Conservation (phyloP, 2,797 vertebrate species). For the Xerus rutilus region DNA sequence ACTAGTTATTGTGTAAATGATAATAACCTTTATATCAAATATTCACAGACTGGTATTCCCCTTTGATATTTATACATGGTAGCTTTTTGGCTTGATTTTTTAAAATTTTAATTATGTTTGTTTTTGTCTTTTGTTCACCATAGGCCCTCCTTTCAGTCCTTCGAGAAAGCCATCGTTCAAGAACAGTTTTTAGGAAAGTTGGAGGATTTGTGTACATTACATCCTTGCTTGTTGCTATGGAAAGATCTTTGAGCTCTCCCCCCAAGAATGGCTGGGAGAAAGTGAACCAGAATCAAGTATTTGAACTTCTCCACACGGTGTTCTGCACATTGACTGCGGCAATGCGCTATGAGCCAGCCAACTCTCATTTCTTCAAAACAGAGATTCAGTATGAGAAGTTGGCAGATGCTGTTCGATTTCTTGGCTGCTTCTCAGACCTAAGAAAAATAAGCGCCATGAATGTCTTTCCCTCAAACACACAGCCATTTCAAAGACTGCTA, state of each 20-base stretch:
- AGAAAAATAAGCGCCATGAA: constrained; percentile 94
- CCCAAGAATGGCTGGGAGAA: constrained; percentile 96
- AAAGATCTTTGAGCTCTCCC: constrained; percentile 94
- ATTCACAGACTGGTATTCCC: neutral
- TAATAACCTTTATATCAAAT: neutral
- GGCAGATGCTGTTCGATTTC: constrained; percentile 96
- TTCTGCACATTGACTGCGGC: constrained; percentile 97
- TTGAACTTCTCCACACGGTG: constrained; percentile 96
- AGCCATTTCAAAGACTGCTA: constrained; percentile 96
- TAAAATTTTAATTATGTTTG: neutral
- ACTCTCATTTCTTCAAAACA: constrained; percentile 98
- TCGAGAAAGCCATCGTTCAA: constrained; percentile 96
- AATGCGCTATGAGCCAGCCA: constrained; percentile 99
- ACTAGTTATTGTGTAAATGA: neutral
- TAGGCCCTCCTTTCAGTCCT: constrained; percentile 95
- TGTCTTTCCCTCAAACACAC: constrained; percentile 95
- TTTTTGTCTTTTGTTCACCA: neutral
- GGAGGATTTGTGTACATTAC: constrained; percentile 99
- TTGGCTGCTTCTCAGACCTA: constrained; percentile 97
- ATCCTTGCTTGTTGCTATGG: constrained; percentile 98
- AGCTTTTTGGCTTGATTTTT: neutral
- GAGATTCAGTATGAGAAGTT: constrained; percentile 99
- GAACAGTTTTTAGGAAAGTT: constrained; percentile 98
- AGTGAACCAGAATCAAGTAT: constrained; percentile 97
- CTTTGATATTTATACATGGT: neutral